Percentiles rank a stretch among this genome's conserved stretches.
phyloP scores from a whole-genome alignment of 2,888 invertebrate genomes.

The Bruchidius siliquastri region DNA sequence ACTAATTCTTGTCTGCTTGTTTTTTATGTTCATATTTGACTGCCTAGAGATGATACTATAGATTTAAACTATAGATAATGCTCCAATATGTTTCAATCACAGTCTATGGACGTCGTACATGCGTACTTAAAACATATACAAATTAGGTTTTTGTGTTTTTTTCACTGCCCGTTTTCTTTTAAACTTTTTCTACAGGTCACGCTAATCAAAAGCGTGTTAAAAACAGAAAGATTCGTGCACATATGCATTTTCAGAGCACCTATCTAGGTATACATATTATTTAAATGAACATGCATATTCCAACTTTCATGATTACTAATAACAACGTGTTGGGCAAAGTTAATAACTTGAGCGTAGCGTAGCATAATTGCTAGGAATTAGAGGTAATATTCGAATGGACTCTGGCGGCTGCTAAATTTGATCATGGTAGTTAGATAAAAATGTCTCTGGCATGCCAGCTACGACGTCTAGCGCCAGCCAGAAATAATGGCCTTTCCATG shows the following conservation, averaged over 20 bases:
- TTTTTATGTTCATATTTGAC: no score
- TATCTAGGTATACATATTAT: neutral
- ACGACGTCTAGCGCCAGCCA: neutral
- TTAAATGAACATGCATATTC: neutral
- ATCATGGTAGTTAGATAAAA: neutral
- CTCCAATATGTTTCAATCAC: no score
- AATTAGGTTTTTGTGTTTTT: no score
- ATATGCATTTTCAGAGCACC: neutral
- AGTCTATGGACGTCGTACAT: no score
- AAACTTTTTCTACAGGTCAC: no score
- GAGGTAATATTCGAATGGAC: neutral
- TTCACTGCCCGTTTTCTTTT: no score
- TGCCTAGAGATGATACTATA: no score
- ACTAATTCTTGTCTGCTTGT: no score
- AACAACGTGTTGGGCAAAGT: neutral
- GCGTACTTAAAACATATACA: no score
- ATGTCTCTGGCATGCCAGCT: neutral
- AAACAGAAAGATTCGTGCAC: neutral
- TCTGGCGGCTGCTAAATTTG: neutral
- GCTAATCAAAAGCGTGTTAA: no score
- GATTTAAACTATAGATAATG: no score
- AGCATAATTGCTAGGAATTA: neutral
- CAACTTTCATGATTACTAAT: neutral
- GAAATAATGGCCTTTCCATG: neutral
- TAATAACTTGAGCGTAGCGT: neutral